Evolutionary conservation across 2,888 invertebrate genomes (phyloP).

Genomic region (Pseudococcus jackbeardsleyi): DNA sequence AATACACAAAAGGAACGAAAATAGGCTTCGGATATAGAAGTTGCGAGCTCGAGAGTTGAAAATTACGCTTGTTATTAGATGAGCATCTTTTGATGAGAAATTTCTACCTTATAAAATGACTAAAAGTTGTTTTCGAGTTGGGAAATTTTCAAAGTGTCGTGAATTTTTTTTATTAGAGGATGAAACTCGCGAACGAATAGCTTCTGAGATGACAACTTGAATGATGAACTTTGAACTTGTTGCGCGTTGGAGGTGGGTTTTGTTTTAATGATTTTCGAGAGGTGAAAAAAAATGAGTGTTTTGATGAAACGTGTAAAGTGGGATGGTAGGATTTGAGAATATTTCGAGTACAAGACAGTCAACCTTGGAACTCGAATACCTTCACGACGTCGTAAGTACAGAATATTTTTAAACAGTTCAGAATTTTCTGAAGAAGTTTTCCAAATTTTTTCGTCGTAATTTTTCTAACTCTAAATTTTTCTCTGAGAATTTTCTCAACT

Average conservation of each 20-base stretch:
- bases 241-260: background rate
- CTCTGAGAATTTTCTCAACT: too few relatives aligned
- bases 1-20: conserved; percentile 10
- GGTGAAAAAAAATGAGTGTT: background rate
- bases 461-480: too few relatives aligned
- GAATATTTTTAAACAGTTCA: too few relatives aligned
- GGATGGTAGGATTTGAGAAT: too few relatives aligned
- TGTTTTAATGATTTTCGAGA: background rate
- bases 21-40: background rate
- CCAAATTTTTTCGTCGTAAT: too few relatives aligned
- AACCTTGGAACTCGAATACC: too few relatives aligned
- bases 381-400: too few relatives aligned
- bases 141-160: background rate
- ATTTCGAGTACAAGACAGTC: too few relatives aligned
- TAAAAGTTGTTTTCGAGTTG: background rate
- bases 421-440: too few relatives aligned
- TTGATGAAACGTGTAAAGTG: background rate
- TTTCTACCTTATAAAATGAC: conserved; percentile 8
- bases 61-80: background rate
- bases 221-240: conserved; percentile 1
- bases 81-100: conserved; percentile 20
- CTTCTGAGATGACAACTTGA: background rate
- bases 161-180: background rate
- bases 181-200: background rate
- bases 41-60: background rate